phyloP scores from a whole-genome alignment of 2,888 invertebrate genomes.

The Erynnis tages region DNA sequence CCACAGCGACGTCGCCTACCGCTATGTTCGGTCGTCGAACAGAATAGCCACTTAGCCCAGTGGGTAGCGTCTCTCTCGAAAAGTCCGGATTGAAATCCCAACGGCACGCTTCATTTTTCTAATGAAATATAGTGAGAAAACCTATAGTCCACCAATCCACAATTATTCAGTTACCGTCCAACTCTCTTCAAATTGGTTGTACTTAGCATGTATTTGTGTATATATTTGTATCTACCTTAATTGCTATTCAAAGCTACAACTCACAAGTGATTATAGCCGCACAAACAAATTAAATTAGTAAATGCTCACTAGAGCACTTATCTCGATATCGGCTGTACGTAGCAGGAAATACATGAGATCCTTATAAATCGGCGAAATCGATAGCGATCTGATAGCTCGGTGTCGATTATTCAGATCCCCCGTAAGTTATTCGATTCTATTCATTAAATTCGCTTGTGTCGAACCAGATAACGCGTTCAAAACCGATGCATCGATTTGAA shows the following conservation, averaged over 20 bases:
- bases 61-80: too few relatives aligned
- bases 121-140: too few relatives aligned
- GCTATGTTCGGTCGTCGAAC: too few relatives aligned
- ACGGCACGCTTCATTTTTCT: too few relatives aligned
- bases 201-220: too few relatives aligned
- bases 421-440: conserved; percentile 76
- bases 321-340: conserved; percentile 37
- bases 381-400: conserved; percentile 74
- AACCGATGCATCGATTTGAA: conserved; percentile 65
- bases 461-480: conserved; percentile 67
- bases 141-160: too few relatives aligned
- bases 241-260: neutral
- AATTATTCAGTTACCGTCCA: too few relatives aligned
- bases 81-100: too few relatives aligned
- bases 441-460: conserved; percentile 68
- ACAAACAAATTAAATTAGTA: conserved; percentile 42
- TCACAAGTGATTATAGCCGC: conserved; percentile 30
- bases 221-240: neutral
- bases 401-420: conserved; percentile 77
- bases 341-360: conserved; percentile 64
- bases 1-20: too few relatives aligned
- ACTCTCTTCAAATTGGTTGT: too few relatives aligned
- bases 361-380: conserved; percentile 71
- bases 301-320: conserved; percentile 37
- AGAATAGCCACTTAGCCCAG: too few relatives aligned